Evolutionary conservation across 2,113 vertebrate genomes (phyloP).

Genomic region (Salminus brasiliensis): DNA sequence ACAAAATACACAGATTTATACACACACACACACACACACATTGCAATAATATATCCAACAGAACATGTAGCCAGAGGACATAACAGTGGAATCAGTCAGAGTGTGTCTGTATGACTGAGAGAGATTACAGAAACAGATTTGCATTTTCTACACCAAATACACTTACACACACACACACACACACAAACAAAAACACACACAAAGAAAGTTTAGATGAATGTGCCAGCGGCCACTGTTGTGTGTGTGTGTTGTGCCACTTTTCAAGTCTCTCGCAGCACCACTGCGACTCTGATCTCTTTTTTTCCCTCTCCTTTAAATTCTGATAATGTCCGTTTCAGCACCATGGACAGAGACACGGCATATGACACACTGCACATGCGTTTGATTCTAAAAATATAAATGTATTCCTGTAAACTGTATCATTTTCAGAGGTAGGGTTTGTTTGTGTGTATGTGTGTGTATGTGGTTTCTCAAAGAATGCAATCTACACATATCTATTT

Average conservation of each 20-base stretch:
- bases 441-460: background rate
- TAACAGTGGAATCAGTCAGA: background rate
- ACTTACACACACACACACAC: constrained; percentile 38
- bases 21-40: background rate
- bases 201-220: constrained; percentile 17
- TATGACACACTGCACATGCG: too few relatives aligned
- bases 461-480: background rate
- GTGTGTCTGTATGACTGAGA: background rate
- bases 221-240: constrained; percentile 2
- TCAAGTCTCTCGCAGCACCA: constrained; percentile 5
- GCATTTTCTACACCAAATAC: constrained; percentile 9
- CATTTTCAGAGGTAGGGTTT: constrained; percentile 12
- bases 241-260: constrained; percentile 12
- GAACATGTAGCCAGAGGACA: background rate
- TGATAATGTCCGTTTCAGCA: constrained; percentile 44
- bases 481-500: background rate
- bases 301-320: background rate
- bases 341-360: constrained; percentile 52
- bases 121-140: background rate
- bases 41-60: background rate
- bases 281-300: background rate
- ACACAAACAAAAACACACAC: constrained; percentile 33
- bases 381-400: background rate
- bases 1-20: background rate
- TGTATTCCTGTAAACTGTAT: constrained; percentile 43